Base-by-base conservation (phyloP, 2,113 vertebrate genomes). In the Calyptomena viridis region DNA sequence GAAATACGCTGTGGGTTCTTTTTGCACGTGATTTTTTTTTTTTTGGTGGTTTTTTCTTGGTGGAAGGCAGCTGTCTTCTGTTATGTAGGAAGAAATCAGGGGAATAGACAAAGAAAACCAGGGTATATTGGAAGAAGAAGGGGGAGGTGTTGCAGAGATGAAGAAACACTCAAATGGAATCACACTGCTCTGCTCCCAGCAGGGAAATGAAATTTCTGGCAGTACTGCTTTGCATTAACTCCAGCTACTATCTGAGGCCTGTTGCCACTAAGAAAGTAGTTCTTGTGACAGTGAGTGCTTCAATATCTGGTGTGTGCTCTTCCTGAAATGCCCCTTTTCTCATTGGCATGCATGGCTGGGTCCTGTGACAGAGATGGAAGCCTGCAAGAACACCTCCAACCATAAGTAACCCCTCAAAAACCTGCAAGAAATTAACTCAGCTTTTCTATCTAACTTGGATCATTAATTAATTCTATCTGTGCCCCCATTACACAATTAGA, bases 381-480 rank as follows among this genome's bases (percentile, higher is more conserved):
- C 69, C 59, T 10, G 6, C 56, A 83, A 55, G 74, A 81, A 9
- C 80, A 87, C 80, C 87, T 95, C 42, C 66, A 94, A 42, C 39
- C 30, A 3, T 89, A 83, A 78, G 80, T 73, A 95, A 91, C 40
- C 64, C 84, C 44, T 93, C 75, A 76, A 86, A 89, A 97, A 85
- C 85, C 74, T 87, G 75, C 64, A 91, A 93, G 77, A 95, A 97
- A 96, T 95, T 90, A 94, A 85, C 62, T 95, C 68, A 31, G 73
- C 78, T 84, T 92, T 83, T 91, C 55, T 60, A 2, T 86, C 58
- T 96, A 93, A 82, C 56, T 94, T 91, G 53, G 39, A 72, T 93
- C 84, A 76, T 90, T 97, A 95, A 97, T 98, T 97, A 97, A 95
- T 93, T 96, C 67, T 94, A 20, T 63, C 87, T 96, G 62, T 83